These are phyloP conservation scores for Steinernema scapterisci DNA, from an alignment of 2,888 invertebrate species.

Conservation along the genomic window DNA sequence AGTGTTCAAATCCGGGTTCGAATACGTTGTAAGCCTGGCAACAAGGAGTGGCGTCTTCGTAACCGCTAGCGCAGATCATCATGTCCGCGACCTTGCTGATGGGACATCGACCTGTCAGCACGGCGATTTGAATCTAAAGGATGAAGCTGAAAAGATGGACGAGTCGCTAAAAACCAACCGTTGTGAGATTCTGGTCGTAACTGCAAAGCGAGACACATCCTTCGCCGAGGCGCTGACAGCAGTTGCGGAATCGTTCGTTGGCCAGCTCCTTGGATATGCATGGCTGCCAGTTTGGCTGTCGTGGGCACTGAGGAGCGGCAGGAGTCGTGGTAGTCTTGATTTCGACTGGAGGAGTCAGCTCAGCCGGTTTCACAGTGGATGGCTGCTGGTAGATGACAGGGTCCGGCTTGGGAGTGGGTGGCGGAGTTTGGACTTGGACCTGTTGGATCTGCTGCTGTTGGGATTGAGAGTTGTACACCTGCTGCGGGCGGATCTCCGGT, in stretches of 20 bases:
- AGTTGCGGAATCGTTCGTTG: conserved; percentile 64
- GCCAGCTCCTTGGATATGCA: conserved; percentile 63
- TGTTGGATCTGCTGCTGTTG: conserved; percentile 2
- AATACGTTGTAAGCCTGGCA: conserved; percentile 65
- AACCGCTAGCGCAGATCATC: conserved; percentile 67
- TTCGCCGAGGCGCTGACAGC: conserved; percentile 62
- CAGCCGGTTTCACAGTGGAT: background rate
- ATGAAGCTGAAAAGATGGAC: background rate
- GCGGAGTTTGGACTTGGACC: conserved; percentile 30
- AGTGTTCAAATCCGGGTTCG: conserved; percentile 66
- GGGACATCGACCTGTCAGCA: conserved; percentile 65
- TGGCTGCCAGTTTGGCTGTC: conserved; percentile 65
- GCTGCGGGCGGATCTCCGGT: conserved; percentile 11
- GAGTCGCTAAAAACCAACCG: conserved; percentile 44
- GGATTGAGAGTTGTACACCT: background rate
- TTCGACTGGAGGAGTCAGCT: conserved; percentile 33
- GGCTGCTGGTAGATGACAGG: background rate
- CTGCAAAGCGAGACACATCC: conserved; percentile 64
- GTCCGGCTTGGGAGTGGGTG: background rate
- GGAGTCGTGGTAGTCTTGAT: conserved; percentile 28
- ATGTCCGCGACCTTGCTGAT: conserved; percentile 64
- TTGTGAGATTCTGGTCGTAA: conserved; percentile 63
- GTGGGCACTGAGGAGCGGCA: conserved; percentile 52
- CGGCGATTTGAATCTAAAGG: conserved; percentile 64
- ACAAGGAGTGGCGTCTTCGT: conserved; percentile 64